phyloP scores from a whole-genome alignment of 2,888 invertebrate species.

The Drosophila anomalata region DNA sequence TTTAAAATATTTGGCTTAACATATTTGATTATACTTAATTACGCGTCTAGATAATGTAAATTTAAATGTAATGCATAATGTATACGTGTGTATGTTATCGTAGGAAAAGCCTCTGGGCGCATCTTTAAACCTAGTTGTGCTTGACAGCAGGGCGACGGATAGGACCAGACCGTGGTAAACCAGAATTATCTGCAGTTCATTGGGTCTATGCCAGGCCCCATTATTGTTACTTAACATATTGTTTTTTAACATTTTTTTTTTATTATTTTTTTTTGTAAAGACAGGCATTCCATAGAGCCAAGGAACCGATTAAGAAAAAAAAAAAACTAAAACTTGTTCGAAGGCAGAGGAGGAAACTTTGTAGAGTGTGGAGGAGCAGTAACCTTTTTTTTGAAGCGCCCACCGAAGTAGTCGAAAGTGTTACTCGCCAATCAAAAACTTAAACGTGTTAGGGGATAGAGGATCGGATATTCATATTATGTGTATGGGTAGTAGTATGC shows the following conservation, averaged over 20 bases:
- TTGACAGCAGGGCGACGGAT: slow-evolving; percentile 63
- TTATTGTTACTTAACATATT: neutral
- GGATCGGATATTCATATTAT: slow-evolving; percentile 53
- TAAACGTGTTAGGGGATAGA: slow-evolving; percentile 53
- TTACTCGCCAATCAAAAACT: slow-evolving; percentile 59
- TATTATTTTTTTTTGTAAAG: neutral
- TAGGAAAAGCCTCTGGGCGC: slow-evolving; percentile 77
- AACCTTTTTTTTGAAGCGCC: neutral
- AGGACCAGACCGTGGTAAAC: slow-evolving; percentile 3
- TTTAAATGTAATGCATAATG: slow-evolving; percentile 48
- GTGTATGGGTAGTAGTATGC: slow-evolving; percentile 60
- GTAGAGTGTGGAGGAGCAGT: slow-evolving; percentile 56
- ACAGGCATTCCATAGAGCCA: slow-evolving; percentile 57
- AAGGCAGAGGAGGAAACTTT: slow-evolving; percentile 54
- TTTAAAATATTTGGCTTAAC: slow-evolving; percentile 73
- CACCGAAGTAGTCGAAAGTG: slow-evolving; percentile 29
- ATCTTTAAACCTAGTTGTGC: slow-evolving; percentile 76
- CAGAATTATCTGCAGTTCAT: slow-evolving; percentile 45
- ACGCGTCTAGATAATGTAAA: slow-evolving; percentile 52
- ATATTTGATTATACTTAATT: slow-evolving; percentile 73
- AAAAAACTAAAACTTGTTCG: slow-evolving; percentile 32
- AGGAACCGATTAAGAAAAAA: slow-evolving; percentile 45
- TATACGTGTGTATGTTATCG: slow-evolving; percentile 57
- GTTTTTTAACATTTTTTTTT: neutral
- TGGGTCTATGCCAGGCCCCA: slow-evolving; percentile 60